Conservation (phyloP, 2,888 invertebrate species). For the Ischnura elegans region DNA sequence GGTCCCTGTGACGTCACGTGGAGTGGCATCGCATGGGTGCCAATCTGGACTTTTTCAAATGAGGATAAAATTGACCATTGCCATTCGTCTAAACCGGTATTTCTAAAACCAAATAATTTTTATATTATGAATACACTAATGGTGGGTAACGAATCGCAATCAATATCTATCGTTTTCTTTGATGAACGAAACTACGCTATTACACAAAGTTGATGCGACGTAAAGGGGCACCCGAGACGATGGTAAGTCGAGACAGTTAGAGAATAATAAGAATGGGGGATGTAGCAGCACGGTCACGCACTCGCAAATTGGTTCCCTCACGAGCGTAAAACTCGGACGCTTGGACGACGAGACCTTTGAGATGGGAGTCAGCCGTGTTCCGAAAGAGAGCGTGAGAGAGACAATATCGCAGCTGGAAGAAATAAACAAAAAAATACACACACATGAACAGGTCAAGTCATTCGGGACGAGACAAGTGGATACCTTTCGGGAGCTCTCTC, state of each 20-base stretch:
- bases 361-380: neutral
- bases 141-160: too few relatives aligned
- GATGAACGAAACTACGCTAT: too few relatives aligned
- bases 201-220: neutral
- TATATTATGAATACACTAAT: too few relatives aligned
- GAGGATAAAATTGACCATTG: too few relatives aligned
- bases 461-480: neutral
- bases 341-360: neutral
- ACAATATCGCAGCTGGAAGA: neutral
- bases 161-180: too few relatives aligned
- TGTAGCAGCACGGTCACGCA: neutral
- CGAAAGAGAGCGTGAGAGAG: conserved; percentile 41
- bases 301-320: neutral
- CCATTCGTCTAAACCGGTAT: too few relatives aligned
- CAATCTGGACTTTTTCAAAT: too few relatives aligned
- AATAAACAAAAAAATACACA: neutral
- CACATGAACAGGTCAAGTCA: neutral
- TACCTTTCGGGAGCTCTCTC: too few relatives aligned
- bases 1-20: too few relatives aligned
- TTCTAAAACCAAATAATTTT: too few relatives aligned
- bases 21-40: too few relatives aligned
- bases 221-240: neutral
- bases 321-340: conserved; percentile 2
- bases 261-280: neutral
- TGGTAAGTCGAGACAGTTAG: neutral